These are phyloP conservation scores for Tapirus indicus DNA, from an alignment of 2,797 vertebrate genomes.

Conservation along the genomic window DNA sequence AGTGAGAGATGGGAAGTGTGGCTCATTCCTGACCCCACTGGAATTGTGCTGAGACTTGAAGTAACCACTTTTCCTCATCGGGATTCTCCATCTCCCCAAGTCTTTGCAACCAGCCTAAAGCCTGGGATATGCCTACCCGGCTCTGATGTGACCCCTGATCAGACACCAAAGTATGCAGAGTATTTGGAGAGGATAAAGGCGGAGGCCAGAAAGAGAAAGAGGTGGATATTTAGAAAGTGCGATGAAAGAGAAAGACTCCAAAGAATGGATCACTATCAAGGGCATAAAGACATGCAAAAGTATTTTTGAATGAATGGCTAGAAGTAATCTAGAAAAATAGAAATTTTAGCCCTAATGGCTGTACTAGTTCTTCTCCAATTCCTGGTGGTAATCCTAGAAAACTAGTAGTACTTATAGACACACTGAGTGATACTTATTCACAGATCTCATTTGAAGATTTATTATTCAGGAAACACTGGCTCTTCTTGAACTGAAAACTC, in stretches of 20 bases:
- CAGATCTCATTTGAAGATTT: no score
- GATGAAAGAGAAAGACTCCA: background rate
- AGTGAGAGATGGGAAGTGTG: background rate
- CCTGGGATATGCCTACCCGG: background rate
- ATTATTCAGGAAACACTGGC: no score
- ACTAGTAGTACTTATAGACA: no score
- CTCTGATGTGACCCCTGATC: background rate
- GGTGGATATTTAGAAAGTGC: background rate
- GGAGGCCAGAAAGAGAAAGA: background rate
- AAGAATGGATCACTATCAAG: fast-evolving
- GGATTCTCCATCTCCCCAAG: background rate
- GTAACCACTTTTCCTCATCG: background rate
- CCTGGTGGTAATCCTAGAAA: background rate
- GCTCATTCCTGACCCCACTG: background rate
- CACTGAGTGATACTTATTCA: no score
- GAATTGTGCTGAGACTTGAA: background rate
- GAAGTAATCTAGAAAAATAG: background rate
- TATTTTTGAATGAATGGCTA: background rate
- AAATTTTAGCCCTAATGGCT: background rate
- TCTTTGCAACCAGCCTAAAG: background rate
- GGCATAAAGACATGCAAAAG: background rate
- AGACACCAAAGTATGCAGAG: background rate
- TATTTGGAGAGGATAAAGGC: background rate
- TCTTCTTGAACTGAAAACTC: no score
- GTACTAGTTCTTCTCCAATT: no score